Base-by-base conservation (phyloP, 1,140 invertebrate species). In the Eciton burchellii region DNA sequence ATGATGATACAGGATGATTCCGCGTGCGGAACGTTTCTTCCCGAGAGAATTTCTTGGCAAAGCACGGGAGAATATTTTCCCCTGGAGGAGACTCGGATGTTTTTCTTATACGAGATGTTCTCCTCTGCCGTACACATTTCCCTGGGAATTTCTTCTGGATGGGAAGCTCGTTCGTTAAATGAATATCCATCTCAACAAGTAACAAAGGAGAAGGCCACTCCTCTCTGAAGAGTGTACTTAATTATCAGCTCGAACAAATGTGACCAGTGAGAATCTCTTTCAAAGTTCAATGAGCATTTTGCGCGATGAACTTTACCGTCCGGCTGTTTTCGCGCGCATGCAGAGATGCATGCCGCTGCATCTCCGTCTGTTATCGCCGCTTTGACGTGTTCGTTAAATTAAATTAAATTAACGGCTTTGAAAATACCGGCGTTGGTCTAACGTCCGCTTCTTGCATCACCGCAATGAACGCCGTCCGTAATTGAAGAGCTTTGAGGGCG, bases 261-360 rank as follows among this genome's bases (percentile, higher is more conserved):
- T 68, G 35, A 43, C 84, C 74, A 83, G 85, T 76, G 81, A 88
- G 85, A 88, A 88, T 88, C 85, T 81, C 71, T 88, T 85, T 85
- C 84, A 83, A 65, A 86, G 85, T 88, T 88, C 86, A 88, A 19
- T 54, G 71, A 85, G 70, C 86, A 88, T 83, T 83, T 70, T 72
- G 79, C 14, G 0, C 16, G 47, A 54, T 24, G 43, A 35, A 35
- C 43, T 59, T 56, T 21, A 14, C 29, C 8, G 19, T n/a, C 45
- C 52, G 45, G 43, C 62, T 26, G 70, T 76, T 63, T 41, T n/a
- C 14, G 1, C 12, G 35, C 43, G 9, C 12, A 52, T 65, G 41
- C 21, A n/a, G n/a, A n/a, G n/a, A 49, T 29, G 62, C 41, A 16
- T 72, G 26, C 60, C 56, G 12, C 21, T 19, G 12, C 14, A 8